phyloP scores from a whole-genome alignment of 2,888 invertebrate genomes.

The Stenodera caucasica region DNA sequence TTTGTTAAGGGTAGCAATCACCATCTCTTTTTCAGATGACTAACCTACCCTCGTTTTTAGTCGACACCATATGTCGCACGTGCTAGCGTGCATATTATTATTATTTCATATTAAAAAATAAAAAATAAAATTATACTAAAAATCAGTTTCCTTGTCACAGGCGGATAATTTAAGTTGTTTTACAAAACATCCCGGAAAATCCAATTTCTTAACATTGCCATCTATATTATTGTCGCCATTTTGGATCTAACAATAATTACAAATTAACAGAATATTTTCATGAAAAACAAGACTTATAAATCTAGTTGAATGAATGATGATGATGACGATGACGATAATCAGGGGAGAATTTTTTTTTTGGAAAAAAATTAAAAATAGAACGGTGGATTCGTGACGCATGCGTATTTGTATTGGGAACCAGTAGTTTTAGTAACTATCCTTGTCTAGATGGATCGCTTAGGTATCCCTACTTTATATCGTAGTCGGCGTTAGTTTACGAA shows the following conservation, averaged over 20 bases:
- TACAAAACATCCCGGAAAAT: too few relatives aligned
- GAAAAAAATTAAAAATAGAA: slow-evolving; percentile 33
- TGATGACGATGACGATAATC: background rate
- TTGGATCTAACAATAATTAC: background rate
- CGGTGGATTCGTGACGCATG: slow-evolving; percentile 21
- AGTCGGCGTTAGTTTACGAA: slow-evolving; percentile 19
- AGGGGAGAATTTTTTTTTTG: slow-evolving; percentile 16
- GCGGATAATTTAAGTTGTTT: background rate
- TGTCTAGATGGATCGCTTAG: background rate
- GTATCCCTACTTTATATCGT: slow-evolving; percentile 9
- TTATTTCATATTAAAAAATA: background rate
- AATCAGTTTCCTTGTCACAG: slow-evolving; percentile 25
- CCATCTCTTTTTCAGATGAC: slow-evolving; percentile 24
- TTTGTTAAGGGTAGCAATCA: slow-evolving; percentile 22
- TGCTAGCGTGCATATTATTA: slow-evolving; percentile 30
- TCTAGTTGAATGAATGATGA: background rate
- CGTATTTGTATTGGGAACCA: background rate
- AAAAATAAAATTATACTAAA: slow-evolving; percentile 1
- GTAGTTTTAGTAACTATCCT: background rate
- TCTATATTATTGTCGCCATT: background rate
- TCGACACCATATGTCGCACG: slow-evolving; percentile 35
- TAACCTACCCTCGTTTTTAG: slow-evolving; percentile 27
- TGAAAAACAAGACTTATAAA: background rate
- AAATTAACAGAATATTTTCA: background rate
- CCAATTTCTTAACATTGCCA: too few relatives aligned